A percentile compares a stretch with the other conserved stretches of the same genome.
phyloP scores from a whole-genome alignment of 1,140 invertebrate genomes.

The Cydia strobilella region DNA sequence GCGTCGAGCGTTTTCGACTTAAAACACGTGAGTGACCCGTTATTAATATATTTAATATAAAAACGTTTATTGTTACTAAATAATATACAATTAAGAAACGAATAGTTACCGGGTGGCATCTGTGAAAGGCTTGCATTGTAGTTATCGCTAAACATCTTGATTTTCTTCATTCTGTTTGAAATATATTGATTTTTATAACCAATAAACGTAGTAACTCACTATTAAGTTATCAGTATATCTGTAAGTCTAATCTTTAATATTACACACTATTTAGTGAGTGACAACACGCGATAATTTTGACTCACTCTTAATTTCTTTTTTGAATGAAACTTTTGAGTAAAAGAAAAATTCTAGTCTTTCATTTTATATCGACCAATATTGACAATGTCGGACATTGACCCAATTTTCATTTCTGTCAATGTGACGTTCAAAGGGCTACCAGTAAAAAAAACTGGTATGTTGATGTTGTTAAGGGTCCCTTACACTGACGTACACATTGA shows the following conservation, averaged over 20 bases:
- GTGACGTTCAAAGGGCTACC: background rate
- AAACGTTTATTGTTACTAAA: background rate
- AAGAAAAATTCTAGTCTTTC: too few species aligned
- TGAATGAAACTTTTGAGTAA: too few species aligned
- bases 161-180: background rate
- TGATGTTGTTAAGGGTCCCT: background rate
- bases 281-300: too few species aligned
- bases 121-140: background rate
- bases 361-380: background rate
- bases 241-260: too few species aligned
- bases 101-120: background rate
- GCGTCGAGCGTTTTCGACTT: too few species aligned
- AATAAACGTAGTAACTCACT: too few species aligned
- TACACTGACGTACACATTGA: background rate
- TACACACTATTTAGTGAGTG: too few species aligned
- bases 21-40: too few species aligned
- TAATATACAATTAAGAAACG: background rate
- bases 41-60: too few species aligned
- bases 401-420: background rate
- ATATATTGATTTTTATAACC: conserved; percentile 1
- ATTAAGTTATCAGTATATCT: too few species aligned
- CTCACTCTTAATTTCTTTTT: too few species aligned
- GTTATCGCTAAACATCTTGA: background rate
- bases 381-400: background rate
- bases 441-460: background rate